phyloP scores from a whole-genome alignment of 2,113 vertebrate species.

The Vireo altiloquus region DNA sequence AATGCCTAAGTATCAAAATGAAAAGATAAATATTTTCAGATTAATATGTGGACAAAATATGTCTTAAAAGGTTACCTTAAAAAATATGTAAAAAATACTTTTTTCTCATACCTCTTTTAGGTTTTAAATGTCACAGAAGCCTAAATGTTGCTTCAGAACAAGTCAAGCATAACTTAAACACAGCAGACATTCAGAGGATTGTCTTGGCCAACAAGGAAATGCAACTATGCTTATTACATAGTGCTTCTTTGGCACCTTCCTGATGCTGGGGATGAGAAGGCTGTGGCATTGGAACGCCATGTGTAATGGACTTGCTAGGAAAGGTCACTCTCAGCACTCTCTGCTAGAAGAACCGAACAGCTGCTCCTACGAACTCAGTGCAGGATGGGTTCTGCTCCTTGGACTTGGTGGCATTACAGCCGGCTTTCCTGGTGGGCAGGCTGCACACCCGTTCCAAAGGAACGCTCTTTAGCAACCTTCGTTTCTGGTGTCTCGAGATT shows the following conservation, averaged over 20 bases:
- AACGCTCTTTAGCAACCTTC: rapidly evolving
- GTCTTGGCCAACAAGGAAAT: neutral
- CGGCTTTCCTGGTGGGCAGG: rapidly evolving
- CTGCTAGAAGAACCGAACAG: rapidly evolving
- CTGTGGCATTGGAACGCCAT: rapidly evolving
- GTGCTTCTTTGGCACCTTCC: neutral
- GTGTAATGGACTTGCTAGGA: too few relatives aligned
- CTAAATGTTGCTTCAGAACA: neutral
- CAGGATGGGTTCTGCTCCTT: rapidly evolving
- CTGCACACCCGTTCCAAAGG: rapidly evolving
- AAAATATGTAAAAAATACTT: neutral
- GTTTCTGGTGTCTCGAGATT: neutral
- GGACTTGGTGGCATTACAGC: rapidly evolving
- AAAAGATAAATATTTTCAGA: neutral
- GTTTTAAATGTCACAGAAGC: neutral
- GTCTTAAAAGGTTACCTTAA: neutral
- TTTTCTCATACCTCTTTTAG: neutral
- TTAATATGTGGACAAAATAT: neutral
- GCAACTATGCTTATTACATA: rapidly evolving
- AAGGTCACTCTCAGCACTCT: neutral
- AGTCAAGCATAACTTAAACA: neutral
- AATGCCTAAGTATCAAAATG: neutral
- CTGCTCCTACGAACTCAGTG: too few relatives aligned
- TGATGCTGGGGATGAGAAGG: neutral
- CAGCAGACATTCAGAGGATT: neutral